These are phyloP conservation scores for Arnoldichthys spilopterus DNA, from an alignment of 2,797 vertebrate species.

Conservation along the genomic window DNA sequence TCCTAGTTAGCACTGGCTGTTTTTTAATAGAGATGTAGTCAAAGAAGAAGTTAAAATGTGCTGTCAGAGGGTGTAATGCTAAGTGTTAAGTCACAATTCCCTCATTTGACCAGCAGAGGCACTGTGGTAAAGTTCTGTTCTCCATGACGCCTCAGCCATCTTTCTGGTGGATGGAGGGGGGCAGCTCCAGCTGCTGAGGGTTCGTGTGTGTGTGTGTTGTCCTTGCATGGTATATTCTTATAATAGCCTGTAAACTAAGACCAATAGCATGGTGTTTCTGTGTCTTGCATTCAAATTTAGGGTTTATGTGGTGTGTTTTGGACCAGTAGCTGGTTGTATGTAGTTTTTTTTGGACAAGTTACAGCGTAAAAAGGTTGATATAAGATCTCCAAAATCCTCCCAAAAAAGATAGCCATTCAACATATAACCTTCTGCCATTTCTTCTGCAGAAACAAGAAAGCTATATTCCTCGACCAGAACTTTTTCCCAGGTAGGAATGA, in stretches of 20 bases:
- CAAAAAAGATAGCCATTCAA: conserved; percentile 14
- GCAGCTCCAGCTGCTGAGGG: conserved; percentile 89
- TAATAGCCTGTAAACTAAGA: background rate
- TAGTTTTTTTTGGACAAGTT: conserved; percentile 14
- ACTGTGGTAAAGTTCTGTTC: conserved; percentile 84
- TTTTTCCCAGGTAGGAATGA: conserved; percentile 75
- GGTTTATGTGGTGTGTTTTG: background rate
- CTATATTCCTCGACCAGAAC: conserved; percentile 70
- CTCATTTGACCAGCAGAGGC: conserved; percentile 78
- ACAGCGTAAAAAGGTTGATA: conserved; percentile 6
- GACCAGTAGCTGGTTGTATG: background rate
- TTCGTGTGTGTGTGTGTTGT: conserved; percentile 47
- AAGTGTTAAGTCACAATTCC: conserved; percentile 46
- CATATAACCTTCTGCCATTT: conserved; percentile 18
- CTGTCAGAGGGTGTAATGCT: background rate
- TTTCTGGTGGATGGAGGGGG: conserved; percentile 92
- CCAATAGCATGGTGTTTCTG: background rate
- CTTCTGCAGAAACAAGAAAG: conserved; percentile 62
- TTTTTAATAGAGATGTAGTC: background rate
- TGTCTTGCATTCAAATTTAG: background rate
- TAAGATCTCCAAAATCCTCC: background rate
- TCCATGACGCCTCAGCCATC: conserved; percentile 87
- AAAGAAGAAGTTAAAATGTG: background rate
- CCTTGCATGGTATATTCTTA: conserved; percentile 27
- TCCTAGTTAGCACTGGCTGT: too few relatives aligned